phyloP scores from a whole-genome alignment of 2,797 vertebrate species.

The Sebastes kiyomatsui region DNA sequence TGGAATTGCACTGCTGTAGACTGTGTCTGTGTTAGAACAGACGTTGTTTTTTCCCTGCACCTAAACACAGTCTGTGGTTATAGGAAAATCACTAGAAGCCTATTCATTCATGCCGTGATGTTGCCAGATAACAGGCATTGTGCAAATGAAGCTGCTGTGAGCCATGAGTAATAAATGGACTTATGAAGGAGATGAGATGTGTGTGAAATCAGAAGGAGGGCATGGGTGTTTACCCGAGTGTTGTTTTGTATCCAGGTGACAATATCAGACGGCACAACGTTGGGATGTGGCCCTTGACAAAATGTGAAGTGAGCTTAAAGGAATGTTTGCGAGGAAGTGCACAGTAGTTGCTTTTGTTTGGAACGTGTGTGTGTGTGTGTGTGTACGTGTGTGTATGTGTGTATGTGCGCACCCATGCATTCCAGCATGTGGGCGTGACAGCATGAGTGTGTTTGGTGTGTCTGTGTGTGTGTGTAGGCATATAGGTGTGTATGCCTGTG shows the following conservation, averaged over 20 bases:
- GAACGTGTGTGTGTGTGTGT: background rate
- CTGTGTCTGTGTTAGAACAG: background rate
- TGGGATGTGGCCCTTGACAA: conserved; percentile 35
- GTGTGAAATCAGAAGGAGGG: background rate
- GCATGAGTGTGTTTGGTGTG: conserved; percentile 1
- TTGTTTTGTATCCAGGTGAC: conserved; percentile 67
- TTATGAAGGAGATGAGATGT: conserved; percentile 20
- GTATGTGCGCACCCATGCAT: background rate
- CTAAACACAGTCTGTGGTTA: conserved; percentile 28
- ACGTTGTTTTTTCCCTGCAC: conserved; percentile 32
- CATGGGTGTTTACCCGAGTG: conserved; percentile 17
- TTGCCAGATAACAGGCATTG: conserved; percentile 54
- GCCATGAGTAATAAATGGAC: conserved; percentile 29
- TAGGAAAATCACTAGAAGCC: conserved; percentile 59
- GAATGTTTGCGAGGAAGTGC: conserved; percentile 52
- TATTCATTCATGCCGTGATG: conserved; percentile 44
- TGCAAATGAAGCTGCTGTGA: conserved; percentile 56
- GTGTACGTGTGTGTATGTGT: background rate
- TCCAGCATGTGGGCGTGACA: background rate
- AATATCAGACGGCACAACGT: conserved; percentile 27
- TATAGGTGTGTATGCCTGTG: conserved; percentile 33
- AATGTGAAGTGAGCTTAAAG: conserved; percentile 48
- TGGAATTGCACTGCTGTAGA: background rate
- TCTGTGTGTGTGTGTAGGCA: background rate
- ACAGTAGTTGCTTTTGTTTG: conserved; percentile 36